Base-by-base conservation (phyloP, 2,888 invertebrate genomes). In the Amphipoea oculea region DNA sequence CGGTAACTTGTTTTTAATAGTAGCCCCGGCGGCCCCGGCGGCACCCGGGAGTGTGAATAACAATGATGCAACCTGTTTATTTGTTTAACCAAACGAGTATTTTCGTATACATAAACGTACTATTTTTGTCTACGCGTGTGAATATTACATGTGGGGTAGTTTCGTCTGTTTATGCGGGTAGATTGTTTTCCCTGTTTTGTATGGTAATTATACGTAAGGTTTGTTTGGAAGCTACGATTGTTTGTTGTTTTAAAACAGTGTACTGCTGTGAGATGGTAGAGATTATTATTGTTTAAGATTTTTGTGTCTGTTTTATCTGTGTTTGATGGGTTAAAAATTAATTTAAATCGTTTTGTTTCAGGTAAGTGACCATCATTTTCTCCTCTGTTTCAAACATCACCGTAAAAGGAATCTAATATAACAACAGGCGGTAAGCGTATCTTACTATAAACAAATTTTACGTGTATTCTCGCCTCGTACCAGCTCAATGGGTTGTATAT, bases 21-120 rank as follows among this genome's bases (percentile, higher is more conserved):
- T 62, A 74, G 67, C 76, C 40, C 68, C n/a, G 57, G 23, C 73
- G 66, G 67, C 74, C 29, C 68, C n/a, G 57, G 29, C 74, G 57
- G 75, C 67, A 42, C 69, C 68, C 17, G 66, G 60, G 70, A 23
- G 57, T 48, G 84, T 81, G 87, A 89, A 88, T 86, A 86, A 82
- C 87, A 89, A 87, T 81, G 79, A 81, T 88, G 83, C 86, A 86
- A 78, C 84, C 73, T 70, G 81, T 84, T 86, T 79, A 88, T 86
- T 88, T 88, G 76, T 81, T 85, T 75, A 82, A 75, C 72, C 65
- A 79, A 86, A 88, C 72, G 67, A 81, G 84, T 79, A 63, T 86
- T 81, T 73, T 73, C 74, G 76, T 65, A 81, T 67, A 85, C 70
- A 57, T 81, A 69, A 75, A 70, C 72, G 74, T 45, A 45, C 2